Percentiles rank a stretch among this genome's conserved stretches.
Conservation (phyloP, 1,140 invertebrate genomes). For the Holcopasites calliopsidis region DNA sequence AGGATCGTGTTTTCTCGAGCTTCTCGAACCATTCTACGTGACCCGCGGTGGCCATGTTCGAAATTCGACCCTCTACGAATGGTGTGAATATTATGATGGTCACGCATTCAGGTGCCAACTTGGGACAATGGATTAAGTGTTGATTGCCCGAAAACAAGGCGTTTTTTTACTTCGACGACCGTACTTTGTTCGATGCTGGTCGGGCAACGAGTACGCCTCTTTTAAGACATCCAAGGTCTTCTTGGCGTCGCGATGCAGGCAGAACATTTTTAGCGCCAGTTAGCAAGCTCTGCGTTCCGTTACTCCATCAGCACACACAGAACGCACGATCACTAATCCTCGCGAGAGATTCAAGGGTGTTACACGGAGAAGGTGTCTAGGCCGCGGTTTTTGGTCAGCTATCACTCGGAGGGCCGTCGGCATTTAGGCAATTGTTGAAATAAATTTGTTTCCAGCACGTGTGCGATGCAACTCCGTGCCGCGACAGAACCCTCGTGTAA, state of each 20-base stretch:
- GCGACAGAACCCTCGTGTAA: conserved; percentile 53
- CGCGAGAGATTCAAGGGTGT: conserved; percentile 33
- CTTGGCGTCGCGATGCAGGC: too few species aligned
- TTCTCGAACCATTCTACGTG: conserved; percentile 62
- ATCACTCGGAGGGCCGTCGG: neutral
- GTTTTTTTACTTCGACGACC: conserved; percentile 54
- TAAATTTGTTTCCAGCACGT: conserved; percentile 57
- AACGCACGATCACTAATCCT: conserved; percentile 33
- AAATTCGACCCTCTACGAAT: conserved; percentile 71
- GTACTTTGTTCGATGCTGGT: conserved; percentile 50
- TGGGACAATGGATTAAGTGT: conserved; percentile 74
- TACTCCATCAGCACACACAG: neutral
- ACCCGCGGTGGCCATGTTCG: conserved; percentile 66
- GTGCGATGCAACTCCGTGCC: conserved; percentile 17
- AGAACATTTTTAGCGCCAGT: too few species aligned
- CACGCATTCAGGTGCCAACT: conserved; percentile 70
- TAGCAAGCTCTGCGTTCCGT: neutral
- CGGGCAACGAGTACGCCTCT: conserved; percentile 3
- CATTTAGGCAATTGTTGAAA: conserved; percentile 54
- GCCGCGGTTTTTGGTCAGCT: conserved; percentile 47
- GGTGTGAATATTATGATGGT: conserved; percentile 78
- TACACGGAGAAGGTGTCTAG: neutral
- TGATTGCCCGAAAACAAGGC: conserved; percentile 77
- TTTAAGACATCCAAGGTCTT: conserved; percentile 34
- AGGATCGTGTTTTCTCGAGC: conserved; percentile 54